A percentile compares a stretch with the other conserved stretches of the same genome.
These are phyloP conservation scores for Beaufortia kweichowensis DNA, from an alignment of 2,113 vertebrate genomes.

Conservation along the genomic window DNA sequence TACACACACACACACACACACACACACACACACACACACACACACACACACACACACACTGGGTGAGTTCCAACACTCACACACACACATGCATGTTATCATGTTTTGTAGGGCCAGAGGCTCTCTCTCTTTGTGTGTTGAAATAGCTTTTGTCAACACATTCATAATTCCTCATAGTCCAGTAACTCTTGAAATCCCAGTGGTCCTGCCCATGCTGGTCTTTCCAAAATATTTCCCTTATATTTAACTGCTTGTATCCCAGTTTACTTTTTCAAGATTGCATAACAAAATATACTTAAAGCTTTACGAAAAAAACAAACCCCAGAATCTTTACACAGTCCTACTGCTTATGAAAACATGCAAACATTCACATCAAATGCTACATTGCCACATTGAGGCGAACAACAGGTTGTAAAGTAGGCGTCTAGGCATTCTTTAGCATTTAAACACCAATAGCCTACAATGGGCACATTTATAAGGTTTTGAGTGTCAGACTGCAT, in stretches of 20 bases:
- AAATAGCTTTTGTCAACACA: conserved; percentile 31
- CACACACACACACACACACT: conserved; percentile 14
- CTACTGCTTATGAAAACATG: conserved; percentile 3
- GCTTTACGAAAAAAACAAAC: background rate
- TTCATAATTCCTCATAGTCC: conserved; percentile 30
- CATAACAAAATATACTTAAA: background rate
- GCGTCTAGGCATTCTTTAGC: conserved; percentile 39
- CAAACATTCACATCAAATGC: conserved; percentile 8
- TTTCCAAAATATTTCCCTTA: conserved; percentile 8
- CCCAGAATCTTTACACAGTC: conserved; percentile 4
- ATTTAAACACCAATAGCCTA: conserved; percentile 44
- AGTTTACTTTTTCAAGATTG: background rate
- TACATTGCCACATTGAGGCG: conserved; percentile 12
- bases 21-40: background rate
- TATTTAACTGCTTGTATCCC: background rate
- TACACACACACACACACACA: conserved; percentile 18
- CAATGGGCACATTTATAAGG: conserved; percentile 34
- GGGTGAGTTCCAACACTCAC: conserved; percentile 2
- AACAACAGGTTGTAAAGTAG: conserved; percentile 46
- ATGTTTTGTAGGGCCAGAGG: conserved; percentile 22
- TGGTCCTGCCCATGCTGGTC: background rate
- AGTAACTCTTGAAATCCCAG: conserved; percentile 29
- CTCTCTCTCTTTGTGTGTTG: conserved; percentile 17
- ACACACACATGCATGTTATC: conserved; percentile 16
- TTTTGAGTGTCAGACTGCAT: conserved; percentile 48